Evolutionary conservation across 2,888 invertebrate species (phyloP), one percentile per base, ranked within the genome.

Genomic region (Tanytarsus gracilentus): DNA sequence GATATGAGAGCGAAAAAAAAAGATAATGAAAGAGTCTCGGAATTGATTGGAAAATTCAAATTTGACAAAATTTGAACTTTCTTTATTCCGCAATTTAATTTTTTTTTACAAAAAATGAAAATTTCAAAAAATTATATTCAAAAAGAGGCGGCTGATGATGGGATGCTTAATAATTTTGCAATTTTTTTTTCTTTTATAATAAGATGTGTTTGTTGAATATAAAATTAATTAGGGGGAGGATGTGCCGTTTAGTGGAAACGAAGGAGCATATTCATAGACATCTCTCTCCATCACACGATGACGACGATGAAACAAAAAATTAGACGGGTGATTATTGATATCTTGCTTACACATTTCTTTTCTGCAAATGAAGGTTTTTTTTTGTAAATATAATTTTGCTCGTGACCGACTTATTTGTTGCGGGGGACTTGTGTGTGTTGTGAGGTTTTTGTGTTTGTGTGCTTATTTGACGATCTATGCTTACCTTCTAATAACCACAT

Each of bases 401-500:
- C 9, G 9, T 44, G 1, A 18, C n/a, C n/a, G n/a, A n/a, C n/a
- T n/a, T n/a, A n/a, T n/a, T n/a, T n/a, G 11, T 40, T 44, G 18
- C 23, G 23, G 44, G 40, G 44, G 44, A 23, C 21, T 23, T 44
- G 44, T 3, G 11, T 33, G 9, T 9, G 44, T 7, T 44, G 44
- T 18, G 44, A 18, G 44, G 44, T 23, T 23, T 23, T 18, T 44
- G 44, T 23, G 44, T 33, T 9, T 33, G 44, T 44, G 44, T 18
- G 18, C 18, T 40, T 44, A 44, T 16, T 23, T 21, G n/a, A 23
- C 23, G 48, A 23, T 29, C 14, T 53, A 14, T 36, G 44, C 56
- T 61, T 70, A 65, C 82, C 82, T 82, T 84, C 85, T 92, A 93
- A 86, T 90, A 92, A 84, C 92, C 91, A 84, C 91, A 92, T 81